Percentiles rank a stretch among this genome's conserved stretches.
Conservation (phyloP, 2,888 invertebrate genomes). For the Apomyelois bistriatella region DNA sequence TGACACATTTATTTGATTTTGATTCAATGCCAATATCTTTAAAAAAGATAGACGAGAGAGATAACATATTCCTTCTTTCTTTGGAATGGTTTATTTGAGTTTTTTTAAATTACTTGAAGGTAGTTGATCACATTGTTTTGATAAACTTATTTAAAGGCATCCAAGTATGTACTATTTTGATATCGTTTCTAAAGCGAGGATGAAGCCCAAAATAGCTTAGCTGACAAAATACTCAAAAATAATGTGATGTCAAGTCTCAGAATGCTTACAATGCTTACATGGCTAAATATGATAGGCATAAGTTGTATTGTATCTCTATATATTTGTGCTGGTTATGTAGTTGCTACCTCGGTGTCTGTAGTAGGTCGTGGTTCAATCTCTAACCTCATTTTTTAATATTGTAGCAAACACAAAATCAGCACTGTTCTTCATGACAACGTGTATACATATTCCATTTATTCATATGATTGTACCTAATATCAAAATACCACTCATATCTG, state of each 20-base stretch:
- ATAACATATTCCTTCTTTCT: too few species aligned
- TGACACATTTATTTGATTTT: too few species aligned
- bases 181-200: constrained; percentile 30
- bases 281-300: constrained; percentile 66
- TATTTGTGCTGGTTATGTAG: constrained; percentile 22
- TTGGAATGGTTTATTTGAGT: too few species aligned
- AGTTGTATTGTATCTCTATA: constrained; percentile 57
- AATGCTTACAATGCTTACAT: constrained; percentile 70
- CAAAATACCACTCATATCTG: constrained; percentile 66
- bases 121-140: too few species aligned
- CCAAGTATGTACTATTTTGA: too few species aligned
- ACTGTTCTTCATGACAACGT: constrained; percentile 56
- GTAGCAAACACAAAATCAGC: constrained; percentile 35
- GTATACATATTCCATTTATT: constrained; percentile 56
- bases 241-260: constrained; percentile 54
- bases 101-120: too few species aligned
- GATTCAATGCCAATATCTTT: too few species aligned
- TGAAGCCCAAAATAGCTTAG: constrained; percentile 44
- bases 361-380: constrained; percentile 16
- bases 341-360: constrained; percentile 21
- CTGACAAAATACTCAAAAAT: constrained; percentile 61
- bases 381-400: constrained; percentile 15
- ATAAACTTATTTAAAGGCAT: too few species aligned
- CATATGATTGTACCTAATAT: constrained; percentile 54
- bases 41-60: too few species aligned